These are phyloP conservation scores for Parotocinclus haroldoi DNA, from an alignment of 2,797 vertebrate genomes.

Conservation along the genomic window DNA sequence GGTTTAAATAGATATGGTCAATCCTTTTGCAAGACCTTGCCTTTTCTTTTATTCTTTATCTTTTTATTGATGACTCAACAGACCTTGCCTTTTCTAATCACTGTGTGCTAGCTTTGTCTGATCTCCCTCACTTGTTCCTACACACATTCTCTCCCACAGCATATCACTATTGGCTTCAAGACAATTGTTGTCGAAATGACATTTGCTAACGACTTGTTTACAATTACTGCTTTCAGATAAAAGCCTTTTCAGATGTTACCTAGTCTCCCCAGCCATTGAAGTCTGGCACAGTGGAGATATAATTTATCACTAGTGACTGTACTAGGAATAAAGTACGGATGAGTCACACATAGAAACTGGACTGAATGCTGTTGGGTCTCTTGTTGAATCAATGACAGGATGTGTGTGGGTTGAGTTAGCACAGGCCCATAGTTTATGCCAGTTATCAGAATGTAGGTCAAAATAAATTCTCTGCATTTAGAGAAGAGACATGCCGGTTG, in stretches of 20 bases:
- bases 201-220: constrained; percentile 7
- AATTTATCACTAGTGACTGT: constrained; percentile 39
- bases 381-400: constrained; percentile 35
- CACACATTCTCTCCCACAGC: constrained; percentile 1
- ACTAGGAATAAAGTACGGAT: constrained; percentile 27
- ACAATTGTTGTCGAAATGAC: constrained; percentile 6
- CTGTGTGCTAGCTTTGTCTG: no score
- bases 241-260: constrained; percentile 18
- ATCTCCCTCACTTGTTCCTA: background rate
- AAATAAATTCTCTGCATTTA: constrained; percentile 6
- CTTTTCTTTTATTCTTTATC: no score
- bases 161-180: background rate
- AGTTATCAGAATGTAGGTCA: constrained; percentile 39
- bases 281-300: constrained; percentile 43
- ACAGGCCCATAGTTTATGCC: constrained; percentile 35
- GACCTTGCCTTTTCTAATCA: no score
- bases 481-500: background rate
- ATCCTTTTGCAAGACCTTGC: no score
- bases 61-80: no score
- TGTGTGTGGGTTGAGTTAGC: constrained; percentile 46
- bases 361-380: constrained; percentile 35
- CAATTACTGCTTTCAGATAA: background rate
- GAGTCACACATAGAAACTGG: constrained; percentile 35
- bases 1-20: no score
- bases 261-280: constrained; percentile 8